Percentiles rank a stretch among this genome's conserved stretches.
phyloP scores from a whole-genome alignment of 2,113 vertebrate genomes.

The Galemys pyrenaicus region DNA sequence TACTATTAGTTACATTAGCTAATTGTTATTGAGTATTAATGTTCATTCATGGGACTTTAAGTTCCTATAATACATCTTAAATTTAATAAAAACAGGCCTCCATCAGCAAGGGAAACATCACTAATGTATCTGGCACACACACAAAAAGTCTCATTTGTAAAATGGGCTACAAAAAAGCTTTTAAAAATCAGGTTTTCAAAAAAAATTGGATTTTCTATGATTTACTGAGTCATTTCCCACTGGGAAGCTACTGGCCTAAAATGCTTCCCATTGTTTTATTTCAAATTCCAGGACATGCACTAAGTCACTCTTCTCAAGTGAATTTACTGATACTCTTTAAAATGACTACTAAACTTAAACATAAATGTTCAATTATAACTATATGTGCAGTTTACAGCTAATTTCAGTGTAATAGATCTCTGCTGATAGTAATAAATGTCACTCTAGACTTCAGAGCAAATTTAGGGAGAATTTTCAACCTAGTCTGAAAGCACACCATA shows the following conservation, averaged over 20 bases:
- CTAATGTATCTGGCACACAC: neutral
- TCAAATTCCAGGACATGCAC: neutral
- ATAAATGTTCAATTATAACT: conserved; percentile 8
- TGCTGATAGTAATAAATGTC: neutral
- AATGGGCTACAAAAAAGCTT: conserved; percentile 10
- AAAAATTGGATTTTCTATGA: neutral
- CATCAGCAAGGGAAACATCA: neutral
- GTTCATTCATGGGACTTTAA: neutral
- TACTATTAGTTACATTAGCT: neutral
- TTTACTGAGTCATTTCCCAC: neutral
- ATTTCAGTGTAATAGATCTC: neutral
- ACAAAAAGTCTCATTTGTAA: neutral
- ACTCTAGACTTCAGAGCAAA: conserved; percentile 11
- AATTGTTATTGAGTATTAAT: conserved; percentile 14
- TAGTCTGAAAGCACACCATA: neutral
- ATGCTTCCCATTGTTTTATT: neutral
- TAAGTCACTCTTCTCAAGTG: conserved; percentile 25
- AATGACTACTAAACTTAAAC: neutral
- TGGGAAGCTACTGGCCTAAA: neutral
- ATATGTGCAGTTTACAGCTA: neutral
- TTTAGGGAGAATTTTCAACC: neutral
- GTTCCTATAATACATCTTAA: conserved; percentile 17
- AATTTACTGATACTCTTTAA: conserved; percentile 27
- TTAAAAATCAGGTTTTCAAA: neutral
- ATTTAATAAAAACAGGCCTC: conserved; percentile 20